Percentiles rank a stretch among this genome's conserved stretches.
These are phyloP conservation scores for Neosalanx taihuensis DNA, from an alignment of 2,797 vertebrate species.

Conservation along the genomic window DNA sequence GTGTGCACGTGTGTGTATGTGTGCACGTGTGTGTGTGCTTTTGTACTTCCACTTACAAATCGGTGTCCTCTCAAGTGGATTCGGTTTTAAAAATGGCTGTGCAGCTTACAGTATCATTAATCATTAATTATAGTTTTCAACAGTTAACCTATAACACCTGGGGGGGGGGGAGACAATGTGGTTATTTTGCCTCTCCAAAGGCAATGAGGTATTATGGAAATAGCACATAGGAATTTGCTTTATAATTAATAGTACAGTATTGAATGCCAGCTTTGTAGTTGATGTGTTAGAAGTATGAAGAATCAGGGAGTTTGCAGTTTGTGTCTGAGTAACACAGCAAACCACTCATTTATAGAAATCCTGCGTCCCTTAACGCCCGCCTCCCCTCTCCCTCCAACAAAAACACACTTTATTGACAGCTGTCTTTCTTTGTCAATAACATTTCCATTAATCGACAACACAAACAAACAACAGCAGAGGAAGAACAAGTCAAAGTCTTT, in stretches of 20 bases:
- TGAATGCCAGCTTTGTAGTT: no score
- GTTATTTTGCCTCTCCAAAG: neutral
- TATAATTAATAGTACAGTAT: no score
- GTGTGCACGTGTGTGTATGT: neutral
- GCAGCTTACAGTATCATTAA: constrained; percentile 12
- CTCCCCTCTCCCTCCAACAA: no score
- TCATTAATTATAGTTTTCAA: neutral
- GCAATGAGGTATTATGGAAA: no score
- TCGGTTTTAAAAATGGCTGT: neutral
- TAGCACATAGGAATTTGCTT: no score
- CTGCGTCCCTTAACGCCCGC: no score
- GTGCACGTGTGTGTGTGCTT: neutral
- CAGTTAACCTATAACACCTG: neutral
- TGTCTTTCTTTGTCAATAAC: neutral
- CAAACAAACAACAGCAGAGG: constrained; percentile 40
- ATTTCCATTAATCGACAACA: constrained; percentile 18
- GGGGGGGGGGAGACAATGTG: neutral
- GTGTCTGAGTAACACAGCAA: no score
- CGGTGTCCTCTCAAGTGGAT: constrained; percentile 14
- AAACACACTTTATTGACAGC: no score
- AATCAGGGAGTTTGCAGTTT: no score
- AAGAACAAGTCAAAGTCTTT: constrained; percentile 65
- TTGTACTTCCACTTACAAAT: constrained; percentile 2
- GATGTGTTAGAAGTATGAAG: no score
- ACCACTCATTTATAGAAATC: no score